Evolutionary conservation across 2,797 vertebrate species (phyloP).

Genomic region (Acanthurus tractus): DNA sequence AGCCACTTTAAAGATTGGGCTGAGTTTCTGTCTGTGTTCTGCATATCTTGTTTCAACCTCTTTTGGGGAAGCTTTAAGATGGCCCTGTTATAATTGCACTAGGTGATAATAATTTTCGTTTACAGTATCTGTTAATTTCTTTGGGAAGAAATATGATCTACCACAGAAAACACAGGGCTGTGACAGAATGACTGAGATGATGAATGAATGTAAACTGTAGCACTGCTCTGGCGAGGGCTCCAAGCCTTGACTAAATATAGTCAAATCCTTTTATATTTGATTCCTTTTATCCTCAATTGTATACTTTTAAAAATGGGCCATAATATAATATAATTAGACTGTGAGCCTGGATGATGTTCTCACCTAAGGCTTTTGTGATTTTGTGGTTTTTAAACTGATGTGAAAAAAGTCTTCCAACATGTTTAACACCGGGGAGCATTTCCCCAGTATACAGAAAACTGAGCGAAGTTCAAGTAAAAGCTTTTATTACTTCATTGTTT

Average conservation of each 20-base stretch:
- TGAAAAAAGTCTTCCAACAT: slow-evolving; percentile 76
- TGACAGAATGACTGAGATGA: slow-evolving; percentile 55
- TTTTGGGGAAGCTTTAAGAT: slow-evolving; percentile 69
- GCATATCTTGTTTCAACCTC: slow-evolving; percentile 36
- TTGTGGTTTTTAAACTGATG: slow-evolving; percentile 41
- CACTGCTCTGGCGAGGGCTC: slow-evolving; percentile 66
- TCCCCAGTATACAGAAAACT: slow-evolving; percentile 42
- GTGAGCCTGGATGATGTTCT: slow-evolving; percentile 42
- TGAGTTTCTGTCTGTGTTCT: slow-evolving; percentile 47
- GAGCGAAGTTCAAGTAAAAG: slow-evolving; percentile 32
- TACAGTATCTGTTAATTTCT: slow-evolving; percentile 48
- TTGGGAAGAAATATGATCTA: slow-evolving; percentile 62
- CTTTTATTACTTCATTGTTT: slow-evolving; percentile 41
- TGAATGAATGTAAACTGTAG: slow-evolving; percentile 82
- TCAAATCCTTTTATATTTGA: slow-evolving; percentile 46
- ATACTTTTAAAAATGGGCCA: slow-evolving; percentile 41
- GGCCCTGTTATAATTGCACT: slow-evolving; percentile 82
- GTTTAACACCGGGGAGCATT: slow-evolving; percentile 47
- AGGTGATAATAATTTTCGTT: slow-evolving; percentile 72
- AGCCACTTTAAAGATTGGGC: slow-evolving; percentile 60
- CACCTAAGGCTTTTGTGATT: slow-evolving; percentile 41
- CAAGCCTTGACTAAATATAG: slow-evolving; percentile 48
- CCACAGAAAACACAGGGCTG: slow-evolving; percentile 55
- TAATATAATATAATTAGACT: slow-evolving; percentile 43
- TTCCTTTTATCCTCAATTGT: slow-evolving; percentile 35